Evolutionary conservation across 2,888 invertebrate species (phyloP), one percentile per base, ranked within the genome.

Genomic region (Crematogaster levior): DNA sequence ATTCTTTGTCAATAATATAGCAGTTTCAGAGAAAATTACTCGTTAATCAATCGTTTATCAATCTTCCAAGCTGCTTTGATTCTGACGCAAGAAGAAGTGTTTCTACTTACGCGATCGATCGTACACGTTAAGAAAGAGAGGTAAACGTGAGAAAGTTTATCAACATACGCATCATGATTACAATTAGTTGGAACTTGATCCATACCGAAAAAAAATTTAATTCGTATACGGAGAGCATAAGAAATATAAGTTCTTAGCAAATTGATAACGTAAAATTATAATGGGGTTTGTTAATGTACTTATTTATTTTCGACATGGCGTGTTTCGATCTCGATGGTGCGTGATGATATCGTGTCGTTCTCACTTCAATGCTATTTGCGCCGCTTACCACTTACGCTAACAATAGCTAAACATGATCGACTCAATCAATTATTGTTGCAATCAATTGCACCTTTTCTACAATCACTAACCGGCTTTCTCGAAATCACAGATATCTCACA

Each of bases 401-500:
- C 3, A 9, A 51, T 9, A 65, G 18, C 15, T n/a, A n/a, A 75
- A 21, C 15, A 63, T 34, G 10, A 18, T 48, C 10, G 5, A 30
- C 7, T n/a, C 30, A 21, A 9, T 0, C 48, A 21, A 51, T 51
- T 9, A 18, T 40, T 37, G 43, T 58, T 21, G 48, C 18, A 58
- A 73, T 1, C 7, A 18, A 43, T 43, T 58, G 21, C n/a, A 74
- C 21, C 18, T 51, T 65, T 75, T n/a, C 15, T 63, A 75, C 24
- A 48, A 4, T 24, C 65, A 34, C n/a, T 43, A 4, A 10, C 18
- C 18, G 21, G 10, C n/a, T 53, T 40, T 40, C 27, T 65, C 12
- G 18, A 66, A 66, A 65, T 65, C 37, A 48, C 68, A 82, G 79
- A 83, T 70, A 86, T 89, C 88, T 90, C 85, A 85, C 90, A 87